Conservation (phyloP, 2,797 vertebrate genomes). For the Micropoecilia bifurca region DNA sequence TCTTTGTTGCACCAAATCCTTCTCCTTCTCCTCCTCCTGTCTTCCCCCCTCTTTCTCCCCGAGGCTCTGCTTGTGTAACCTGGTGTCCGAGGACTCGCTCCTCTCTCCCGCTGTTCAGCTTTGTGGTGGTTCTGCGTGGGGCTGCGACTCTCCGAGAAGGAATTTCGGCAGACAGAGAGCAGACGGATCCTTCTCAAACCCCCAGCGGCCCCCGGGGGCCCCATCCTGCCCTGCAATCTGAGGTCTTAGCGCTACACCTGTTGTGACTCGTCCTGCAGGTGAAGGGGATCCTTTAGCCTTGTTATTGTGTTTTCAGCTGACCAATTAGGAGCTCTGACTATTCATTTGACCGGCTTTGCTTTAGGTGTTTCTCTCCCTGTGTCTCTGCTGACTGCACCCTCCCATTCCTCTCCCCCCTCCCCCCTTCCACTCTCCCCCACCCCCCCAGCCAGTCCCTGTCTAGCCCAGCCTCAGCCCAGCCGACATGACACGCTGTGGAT, state of each 20-base stretch:
- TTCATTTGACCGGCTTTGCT: conserved; percentile 67
- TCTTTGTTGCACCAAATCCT: conserved; percentile 39
- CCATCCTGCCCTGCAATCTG: conserved; percentile 36
- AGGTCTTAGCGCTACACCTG: conserved; percentile 69
- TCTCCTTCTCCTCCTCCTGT: conserved; percentile 33
- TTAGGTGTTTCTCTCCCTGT: conserved; percentile 41
- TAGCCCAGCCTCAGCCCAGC: conserved; percentile 59
- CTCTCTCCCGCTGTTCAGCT: conserved; percentile 52
- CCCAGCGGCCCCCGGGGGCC: conserved; percentile 25
- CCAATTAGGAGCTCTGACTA: conserved; percentile 60
- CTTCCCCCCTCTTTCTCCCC: conserved; percentile 3
- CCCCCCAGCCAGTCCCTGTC: conserved; percentile 63
- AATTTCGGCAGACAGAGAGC: conserved; percentile 34
- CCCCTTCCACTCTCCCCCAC: conserved; percentile 31
- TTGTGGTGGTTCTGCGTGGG: conserved; percentile 40
- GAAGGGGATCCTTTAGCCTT: conserved; percentile 60
- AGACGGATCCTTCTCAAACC: conserved; percentile 15
- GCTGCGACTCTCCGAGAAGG: conserved; percentile 8
- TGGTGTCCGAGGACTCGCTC: conserved; percentile 52
- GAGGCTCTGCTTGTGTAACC: conserved; percentile 65
- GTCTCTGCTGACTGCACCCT: conserved; percentile 59
- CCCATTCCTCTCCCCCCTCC: conserved; percentile 24
- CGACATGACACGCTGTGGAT: conserved; percentile 59
- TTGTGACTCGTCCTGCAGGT: conserved; percentile 74
- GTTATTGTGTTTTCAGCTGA: conserved; percentile 71